Evolutionary conservation across 2,797 vertebrate genomes (phyloP), one percentile per base, ranked within the genome.

Genomic region (Microctenopoma stevenorrisi): DNA sequence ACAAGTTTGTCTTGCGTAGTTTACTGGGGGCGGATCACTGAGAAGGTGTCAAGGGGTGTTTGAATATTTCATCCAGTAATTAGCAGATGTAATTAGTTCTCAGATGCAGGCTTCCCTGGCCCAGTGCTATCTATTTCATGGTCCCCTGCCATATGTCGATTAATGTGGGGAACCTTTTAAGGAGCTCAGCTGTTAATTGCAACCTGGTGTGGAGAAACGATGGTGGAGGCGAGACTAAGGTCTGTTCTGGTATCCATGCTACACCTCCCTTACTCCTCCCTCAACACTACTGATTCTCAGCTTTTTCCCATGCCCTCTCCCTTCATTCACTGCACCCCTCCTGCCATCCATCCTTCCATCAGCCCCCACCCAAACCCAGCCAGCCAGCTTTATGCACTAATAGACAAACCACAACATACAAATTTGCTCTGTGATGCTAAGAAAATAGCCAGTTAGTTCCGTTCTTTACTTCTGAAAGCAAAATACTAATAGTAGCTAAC

Each of bases 231-330:
- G 35, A 86, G 84, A 82, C 77, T 25, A 33, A 72, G 83, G 79
- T 89, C 88, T 81, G 85, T 88, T 88, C 81, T 81, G 82, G 84
- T 89, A 91, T 83, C 88, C 86, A 88, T 85, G 84, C 83, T 86
- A 82, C 81, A 59, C 49, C 49, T 59, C 74, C 81, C 72, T 50
- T 53, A 60, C 74, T 74, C 91, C 72, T 72, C 66, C 74, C 71
- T 59, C 66, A 60, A 65, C 70, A 72, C 82, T 48, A 38, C 72
- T 70, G 67, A 64, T 79, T 79, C 72, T 86, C 81, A 92, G 93
- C 92, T 91, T 95, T 86, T 92, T 93, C 92, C 94, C 95, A 95
- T 96, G 86, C 78, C 94, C 89, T 91, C 92, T 95, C 88, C 95
- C 91, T 93, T 92, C 93, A 96, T 94, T 94, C 83, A 82, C 86